Percentiles rank a stretch among this genome's conserved stretches.
phyloP scores from a whole-genome alignment of 1,140 invertebrate genomes.

The Choristoneura fumiferana region DNA sequence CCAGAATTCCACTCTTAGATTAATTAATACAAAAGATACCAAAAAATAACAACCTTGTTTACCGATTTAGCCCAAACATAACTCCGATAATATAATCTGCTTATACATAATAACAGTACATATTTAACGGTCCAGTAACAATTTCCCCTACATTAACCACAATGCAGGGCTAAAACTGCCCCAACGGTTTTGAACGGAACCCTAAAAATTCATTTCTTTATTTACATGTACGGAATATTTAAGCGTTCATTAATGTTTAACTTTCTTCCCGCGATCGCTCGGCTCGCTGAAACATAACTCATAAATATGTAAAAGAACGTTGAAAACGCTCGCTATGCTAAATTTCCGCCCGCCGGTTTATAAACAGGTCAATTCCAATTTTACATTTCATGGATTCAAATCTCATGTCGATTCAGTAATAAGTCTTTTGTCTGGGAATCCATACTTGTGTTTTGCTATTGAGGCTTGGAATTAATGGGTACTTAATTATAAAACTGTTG shows the following conservation, averaged over 20 bases:
- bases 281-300: constrained; percentile 59
- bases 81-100: too few species aligned
- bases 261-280: constrained; percentile 65
- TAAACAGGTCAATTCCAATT: constrained; percentile 62
- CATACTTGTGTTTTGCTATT: too few species aligned
- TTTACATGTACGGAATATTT: constrained; percentile 72
- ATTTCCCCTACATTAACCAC: not conserved
- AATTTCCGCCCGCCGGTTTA: constrained; percentile 45
- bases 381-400: constrained; percentile 48
- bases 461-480: too few species aligned
- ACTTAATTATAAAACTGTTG: too few species aligned
- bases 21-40: too few species aligned
- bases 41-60: too few species aligned
- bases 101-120: not conserved
- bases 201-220: constrained; percentile 67
- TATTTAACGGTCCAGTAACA: not conserved
- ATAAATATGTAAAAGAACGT: constrained; percentile 72
- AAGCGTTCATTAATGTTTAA: constrained; percentile 75
- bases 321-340: constrained; percentile 57
- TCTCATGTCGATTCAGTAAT: constrained; percentile 29
- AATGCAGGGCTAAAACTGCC: not conserved
- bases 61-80: too few species aligned
- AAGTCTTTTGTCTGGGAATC: not conserved
- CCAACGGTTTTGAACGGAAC: not conserved
- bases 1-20: too few species aligned